Percentiles rank a stretch among this genome's conserved stretches.
These are phyloP conservation scores for Crotophaga sulcirostris DNA, from an alignment of 2,113 vertebrate genomes.

Conservation along the genomic window DNA sequence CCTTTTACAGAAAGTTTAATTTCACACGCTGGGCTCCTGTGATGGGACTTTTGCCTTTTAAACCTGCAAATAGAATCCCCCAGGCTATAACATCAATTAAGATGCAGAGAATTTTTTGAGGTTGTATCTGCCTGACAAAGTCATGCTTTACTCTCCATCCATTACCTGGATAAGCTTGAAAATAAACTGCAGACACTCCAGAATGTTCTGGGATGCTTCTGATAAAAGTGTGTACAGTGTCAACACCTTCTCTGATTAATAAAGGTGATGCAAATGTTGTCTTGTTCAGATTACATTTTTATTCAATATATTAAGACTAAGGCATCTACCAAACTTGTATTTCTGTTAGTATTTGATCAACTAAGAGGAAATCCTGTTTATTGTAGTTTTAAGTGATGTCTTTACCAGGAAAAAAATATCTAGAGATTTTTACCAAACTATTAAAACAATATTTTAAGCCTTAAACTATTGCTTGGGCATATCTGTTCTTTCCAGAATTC, in stretches of 20 bases:
- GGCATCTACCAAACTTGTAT: neutral
- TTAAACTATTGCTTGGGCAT: neutral
- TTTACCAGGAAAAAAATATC: neutral
- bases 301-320: neutral
- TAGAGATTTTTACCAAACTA: neutral
- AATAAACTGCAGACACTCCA: neutral
- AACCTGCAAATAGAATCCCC: neutral
- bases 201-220: neutral
- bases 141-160: neutral
- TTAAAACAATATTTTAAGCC: neutral
- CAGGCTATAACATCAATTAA: conserved; percentile 21
- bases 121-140: neutral
- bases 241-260: neutral
- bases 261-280: neutral
- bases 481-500: neutral
- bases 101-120: neutral
- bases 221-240: neutral
- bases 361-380: neutral
- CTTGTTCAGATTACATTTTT: neutral
- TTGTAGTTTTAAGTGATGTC: neutral
- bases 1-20: conserved; percentile 64
- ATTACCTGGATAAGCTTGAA: neutral
- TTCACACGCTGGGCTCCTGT: neutral
- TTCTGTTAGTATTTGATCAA: neutral
- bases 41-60: conserved; percentile 34